These are phyloP conservation scores for Eucidaris tribuloides DNA, from an alignment of 35 echinoderm and acorn worm genomes.

Conservation along the genomic window DNA sequence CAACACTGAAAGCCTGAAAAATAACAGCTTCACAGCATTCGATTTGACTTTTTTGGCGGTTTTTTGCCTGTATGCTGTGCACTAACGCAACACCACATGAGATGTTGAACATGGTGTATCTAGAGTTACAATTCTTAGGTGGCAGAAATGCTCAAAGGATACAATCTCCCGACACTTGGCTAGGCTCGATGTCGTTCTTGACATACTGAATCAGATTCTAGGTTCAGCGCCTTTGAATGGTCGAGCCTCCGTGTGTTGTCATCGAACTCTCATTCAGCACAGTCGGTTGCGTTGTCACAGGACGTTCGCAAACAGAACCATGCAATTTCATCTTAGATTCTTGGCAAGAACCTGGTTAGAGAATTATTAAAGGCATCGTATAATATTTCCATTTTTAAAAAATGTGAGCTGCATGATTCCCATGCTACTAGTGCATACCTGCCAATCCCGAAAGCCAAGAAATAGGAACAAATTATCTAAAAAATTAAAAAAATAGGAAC, in stretches of 20 bases:
- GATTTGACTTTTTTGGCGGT: not conserved
- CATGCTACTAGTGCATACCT: too few relatives aligned
- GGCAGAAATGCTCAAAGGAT: conserved; percentile 49
- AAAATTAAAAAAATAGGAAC: not conserved
- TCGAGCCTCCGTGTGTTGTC: conserved; percentile 66
- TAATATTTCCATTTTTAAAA: too few relatives aligned
- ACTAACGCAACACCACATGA: not conserved
- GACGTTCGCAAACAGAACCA: conserved; percentile 75
- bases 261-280: conserved; percentile 56
- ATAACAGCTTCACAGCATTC: not conserved
- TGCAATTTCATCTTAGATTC: conserved; percentile 89
- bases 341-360: conserved; percentile 62
- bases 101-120: not conserved
- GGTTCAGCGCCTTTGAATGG: conserved; percentile 52
- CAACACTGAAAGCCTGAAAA: too few relatives aligned
- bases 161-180: conserved; percentile 85
- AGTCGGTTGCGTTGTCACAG: conserved; percentile 62
- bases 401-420: too few relatives aligned
- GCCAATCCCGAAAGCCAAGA: too few relatives aligned
- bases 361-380: too few relatives aligned
- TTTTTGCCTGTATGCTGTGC: not conserved
- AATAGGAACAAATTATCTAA: too few relatives aligned
- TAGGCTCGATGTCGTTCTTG: conserved; percentile 63
- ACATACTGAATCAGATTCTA: conserved; percentile 82
- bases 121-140: not conserved